These are phyloP conservation scores for Microplitis mediator DNA, from an alignment of 1,140 invertebrate species.

Conservation along the genomic window DNA sequence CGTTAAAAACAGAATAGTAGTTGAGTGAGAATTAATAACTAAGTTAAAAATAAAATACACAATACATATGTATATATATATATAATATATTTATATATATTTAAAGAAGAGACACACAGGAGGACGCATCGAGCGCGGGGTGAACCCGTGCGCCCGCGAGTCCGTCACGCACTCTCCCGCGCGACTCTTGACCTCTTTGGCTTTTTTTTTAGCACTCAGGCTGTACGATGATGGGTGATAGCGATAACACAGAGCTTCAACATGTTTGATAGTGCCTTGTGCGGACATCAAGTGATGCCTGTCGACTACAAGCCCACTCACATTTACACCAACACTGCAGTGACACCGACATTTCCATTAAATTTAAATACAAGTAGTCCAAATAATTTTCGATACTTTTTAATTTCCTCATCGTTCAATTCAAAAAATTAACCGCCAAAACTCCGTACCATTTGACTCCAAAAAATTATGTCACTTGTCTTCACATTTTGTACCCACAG, in stretches of 20 bases:
- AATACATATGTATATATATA: neutral
- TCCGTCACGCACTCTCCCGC: conserved; percentile 14
- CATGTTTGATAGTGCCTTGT: conserved; percentile 14
- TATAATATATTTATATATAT: no score
- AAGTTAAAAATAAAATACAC: no score
- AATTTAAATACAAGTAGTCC: conserved; percentile 2
- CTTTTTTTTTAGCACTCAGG: conserved; percentile 2
- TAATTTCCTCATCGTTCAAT: neutral
- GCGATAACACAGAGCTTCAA: conserved; percentile 7
- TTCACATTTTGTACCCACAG: no score
- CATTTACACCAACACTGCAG: neutral
- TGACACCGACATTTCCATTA: conserved; percentile 23
- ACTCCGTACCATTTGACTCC: no score
- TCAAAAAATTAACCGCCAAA: no score
- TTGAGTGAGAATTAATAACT: no score
- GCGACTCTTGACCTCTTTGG: conserved; percentile 23
- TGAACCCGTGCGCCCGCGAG: conserved; percentile 18
- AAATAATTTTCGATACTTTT: conserved; percentile 8
- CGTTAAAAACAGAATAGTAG: no score
- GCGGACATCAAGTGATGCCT: neutral
- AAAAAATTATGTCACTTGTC: no score
- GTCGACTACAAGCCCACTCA: neutral
- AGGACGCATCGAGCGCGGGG: conserved; percentile 23
- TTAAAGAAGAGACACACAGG: neutral
- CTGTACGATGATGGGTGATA: neutral